phyloP scores from a whole-genome alignment of 1,140 invertebrate genomes.

The Drosophila tani region DNA sequence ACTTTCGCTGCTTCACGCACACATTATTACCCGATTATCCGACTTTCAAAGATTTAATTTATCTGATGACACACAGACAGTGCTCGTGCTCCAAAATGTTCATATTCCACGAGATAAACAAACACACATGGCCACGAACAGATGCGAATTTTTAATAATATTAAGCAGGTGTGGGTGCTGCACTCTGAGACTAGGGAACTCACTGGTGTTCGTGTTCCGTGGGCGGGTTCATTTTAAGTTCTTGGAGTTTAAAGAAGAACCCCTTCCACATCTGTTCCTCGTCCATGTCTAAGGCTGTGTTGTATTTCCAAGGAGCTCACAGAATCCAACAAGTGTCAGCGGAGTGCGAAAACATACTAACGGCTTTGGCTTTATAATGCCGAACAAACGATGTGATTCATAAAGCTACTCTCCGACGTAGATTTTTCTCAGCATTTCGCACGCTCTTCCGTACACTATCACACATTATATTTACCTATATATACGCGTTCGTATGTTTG shows the following conservation, averaged over 20 bases:
- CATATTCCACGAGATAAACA: conserved; percentile 14
- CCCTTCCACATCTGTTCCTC: conserved; percentile 91
- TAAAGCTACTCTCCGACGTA: conserved; percentile 44
- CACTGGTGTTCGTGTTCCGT: conserved; percentile 88
- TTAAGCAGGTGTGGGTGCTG: conserved; percentile 9
- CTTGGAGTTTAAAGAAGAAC: conserved; percentile 88
- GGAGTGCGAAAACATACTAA: conserved; percentile 40
- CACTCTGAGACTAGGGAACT: conserved; percentile 54
- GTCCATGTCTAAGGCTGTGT: conserved; percentile 54
- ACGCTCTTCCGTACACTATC: conserved; percentile 40
- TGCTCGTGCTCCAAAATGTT: conserved; percentile 31
- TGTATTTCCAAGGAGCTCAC: conserved; percentile 20
- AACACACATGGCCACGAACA: conserved; percentile 19
- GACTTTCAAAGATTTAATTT: conserved; percentile 25
- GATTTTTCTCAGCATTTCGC: conserved; percentile 46
- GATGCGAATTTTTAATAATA: conserved; percentile 17
- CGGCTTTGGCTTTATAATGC: conserved; percentile 41
- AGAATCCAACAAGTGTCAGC: conserved; percentile 46
- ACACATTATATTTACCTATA: conserved; percentile 25
- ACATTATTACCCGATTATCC: conserved; percentile 9
- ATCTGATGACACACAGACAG: conserved; percentile 21
- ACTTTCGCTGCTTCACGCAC: conserved; percentile 27
- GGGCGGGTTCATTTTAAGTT: conserved; percentile 86
- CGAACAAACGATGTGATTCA: conserved; percentile 42
- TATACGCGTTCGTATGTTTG: conserved; percentile 6